Conservation (phyloP, 2,888 invertebrate species). For the Tipula helvola region DNA sequence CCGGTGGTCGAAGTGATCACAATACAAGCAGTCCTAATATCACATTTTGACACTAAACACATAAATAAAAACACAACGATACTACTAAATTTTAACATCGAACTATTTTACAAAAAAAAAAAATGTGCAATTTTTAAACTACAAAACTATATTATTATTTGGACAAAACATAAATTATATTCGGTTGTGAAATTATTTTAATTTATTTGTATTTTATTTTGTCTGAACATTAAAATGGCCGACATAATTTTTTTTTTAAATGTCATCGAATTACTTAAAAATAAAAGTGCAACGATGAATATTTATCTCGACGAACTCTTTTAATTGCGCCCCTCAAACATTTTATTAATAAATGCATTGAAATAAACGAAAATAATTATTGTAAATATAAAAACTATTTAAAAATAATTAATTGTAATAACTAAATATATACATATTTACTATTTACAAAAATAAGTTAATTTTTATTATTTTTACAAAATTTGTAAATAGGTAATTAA, state of each 20-base stretch:
- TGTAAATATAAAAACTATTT: neutral
- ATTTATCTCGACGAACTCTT: neutral
- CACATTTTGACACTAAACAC: neutral
- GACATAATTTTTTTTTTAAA: neutral
- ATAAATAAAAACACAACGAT: neutral
- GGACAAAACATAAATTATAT: neutral
- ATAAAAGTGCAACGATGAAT: neutral
- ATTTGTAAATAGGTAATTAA: neutral
- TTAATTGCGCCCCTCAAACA: neutral
- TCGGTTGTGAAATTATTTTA: neutral
- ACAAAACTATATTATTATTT: neutral
- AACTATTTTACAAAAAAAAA: neutral
- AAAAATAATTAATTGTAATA: neutral
- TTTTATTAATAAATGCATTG: neutral
- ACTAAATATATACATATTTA: neutral
- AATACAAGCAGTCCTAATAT: constrained; percentile 7
- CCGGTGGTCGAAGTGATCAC: neutral
- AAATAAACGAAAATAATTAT: neutral
- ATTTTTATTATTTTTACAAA: neutral
- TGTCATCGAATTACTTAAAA: neutral
- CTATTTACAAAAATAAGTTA: neutral
- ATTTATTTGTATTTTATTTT: neutral
- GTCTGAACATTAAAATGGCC: neutral
- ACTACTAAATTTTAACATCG: neutral
- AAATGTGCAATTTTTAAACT: neutral